These are phyloP conservation scores for Cosmia pyralina DNA, from an alignment of 2,888 invertebrate species.

Conservation along the genomic window DNA sequence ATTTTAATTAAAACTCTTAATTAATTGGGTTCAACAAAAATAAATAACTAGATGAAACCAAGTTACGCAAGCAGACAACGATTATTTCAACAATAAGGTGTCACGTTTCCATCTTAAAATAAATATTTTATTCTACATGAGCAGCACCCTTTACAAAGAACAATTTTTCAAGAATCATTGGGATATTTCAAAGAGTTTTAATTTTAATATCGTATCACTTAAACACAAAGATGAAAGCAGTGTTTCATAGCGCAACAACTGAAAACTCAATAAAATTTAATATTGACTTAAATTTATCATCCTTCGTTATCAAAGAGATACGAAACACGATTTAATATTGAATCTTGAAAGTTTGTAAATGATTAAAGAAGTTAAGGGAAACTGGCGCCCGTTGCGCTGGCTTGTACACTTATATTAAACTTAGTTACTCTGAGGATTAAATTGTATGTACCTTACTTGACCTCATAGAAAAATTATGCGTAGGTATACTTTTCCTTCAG, in stretches of 20 bases:
- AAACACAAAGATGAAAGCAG: conserved; percentile 52
- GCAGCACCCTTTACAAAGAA: conserved; percentile 15
- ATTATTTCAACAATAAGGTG: conserved; percentile 37
- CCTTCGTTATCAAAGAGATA: conserved; percentile 55
- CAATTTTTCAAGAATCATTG: conserved; percentile 12
- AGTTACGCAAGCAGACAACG: conserved; percentile 33
- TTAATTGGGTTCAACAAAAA: conserved; percentile 25
- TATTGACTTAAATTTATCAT: conserved; percentile 62
- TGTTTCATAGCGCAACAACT: conserved; percentile 47
- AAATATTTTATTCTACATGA: conserved; percentile 41
- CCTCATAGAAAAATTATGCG: neutral
- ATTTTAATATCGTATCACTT: conserved; percentile 46
- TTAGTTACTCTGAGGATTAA: conserved; percentile 24
- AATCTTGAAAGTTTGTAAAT: conserved; percentile 59
- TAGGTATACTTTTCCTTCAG: neutral
- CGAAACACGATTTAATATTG: conserved; percentile 59
- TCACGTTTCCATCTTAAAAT: conserved; percentile 42
- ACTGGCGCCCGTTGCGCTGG: conserved; percentile 41
- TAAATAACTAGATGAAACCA: neutral
- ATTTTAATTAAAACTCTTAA: conserved; percentile 28
- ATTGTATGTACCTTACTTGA: conserved; percentile 19
- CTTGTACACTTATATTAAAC: conserved; percentile 42
- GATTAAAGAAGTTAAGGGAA: conserved; percentile 51
- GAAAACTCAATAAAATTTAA: conserved; percentile 58
- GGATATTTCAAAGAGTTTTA: conserved; percentile 43